A percentile compares a stretch with the other conserved stretches of the same genome.
Conservation (phyloP, 2,888 invertebrate species). For the Willowsia nigromaculata region DNA sequence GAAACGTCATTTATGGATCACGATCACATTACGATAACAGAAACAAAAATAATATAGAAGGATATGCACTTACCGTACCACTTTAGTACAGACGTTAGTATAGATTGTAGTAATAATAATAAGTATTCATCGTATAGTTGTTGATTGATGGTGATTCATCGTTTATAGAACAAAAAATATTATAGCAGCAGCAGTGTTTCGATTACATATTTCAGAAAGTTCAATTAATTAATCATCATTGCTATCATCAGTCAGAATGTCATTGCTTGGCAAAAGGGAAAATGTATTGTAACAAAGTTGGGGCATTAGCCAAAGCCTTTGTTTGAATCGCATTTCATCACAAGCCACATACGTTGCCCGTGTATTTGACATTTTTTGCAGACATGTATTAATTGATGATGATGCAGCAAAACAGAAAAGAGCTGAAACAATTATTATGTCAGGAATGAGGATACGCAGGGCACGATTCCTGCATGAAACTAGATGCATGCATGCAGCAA, state of each 20-base stretch:
- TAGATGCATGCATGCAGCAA: not conserved
- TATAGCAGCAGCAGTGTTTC: not conserved
- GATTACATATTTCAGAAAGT: conserved; percentile 12
- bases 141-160: too few relatives aligned
- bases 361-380: conserved; percentile 51
- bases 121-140: too few relatives aligned
- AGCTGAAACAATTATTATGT: conserved; percentile 55
- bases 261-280: conserved; percentile 2
- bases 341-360: not conserved
- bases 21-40: not conserved
- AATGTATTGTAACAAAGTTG: not conserved
- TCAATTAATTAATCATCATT: conserved; percentile 59
- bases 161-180: too few relatives aligned
- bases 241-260: conserved; percentile 54
- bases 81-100: too few relatives aligned
- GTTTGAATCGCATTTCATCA: conserved; percentile 19
- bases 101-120: too few relatives aligned
- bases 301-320: not conserved
- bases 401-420: conserved; percentile 37
- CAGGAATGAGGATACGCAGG: conserved; percentile 44
- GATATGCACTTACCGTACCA: too few relatives aligned
- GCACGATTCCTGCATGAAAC: conserved; percentile 45
- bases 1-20: conserved; percentile 6
- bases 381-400: conserved; percentile 58
- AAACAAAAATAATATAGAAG: not conserved